phyloP scores from a whole-genome alignment of 2,113 vertebrate species.

The Mirounga angustirostris region DNA sequence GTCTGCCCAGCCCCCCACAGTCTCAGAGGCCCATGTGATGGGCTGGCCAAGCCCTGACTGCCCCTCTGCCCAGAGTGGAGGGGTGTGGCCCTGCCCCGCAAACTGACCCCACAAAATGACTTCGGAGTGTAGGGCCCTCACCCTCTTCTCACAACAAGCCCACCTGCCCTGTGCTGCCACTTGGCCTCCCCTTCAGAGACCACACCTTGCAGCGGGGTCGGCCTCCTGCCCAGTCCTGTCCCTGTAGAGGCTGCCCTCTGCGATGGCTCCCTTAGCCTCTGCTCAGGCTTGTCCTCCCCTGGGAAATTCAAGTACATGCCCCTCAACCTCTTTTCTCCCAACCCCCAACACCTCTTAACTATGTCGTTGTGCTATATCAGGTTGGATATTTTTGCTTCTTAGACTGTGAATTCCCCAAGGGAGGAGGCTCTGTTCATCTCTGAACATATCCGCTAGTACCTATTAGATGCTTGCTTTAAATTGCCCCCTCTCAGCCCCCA shows the following conservation, averaged over 20 bases:
- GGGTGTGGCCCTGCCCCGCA: accelerated
- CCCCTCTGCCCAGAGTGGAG: too few relatives aligned
- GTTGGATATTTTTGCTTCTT: not conserved
- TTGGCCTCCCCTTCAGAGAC: not conserved
- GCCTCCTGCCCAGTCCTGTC: too few relatives aligned
- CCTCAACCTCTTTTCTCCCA: not conserved
- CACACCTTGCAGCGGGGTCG: too few relatives aligned
- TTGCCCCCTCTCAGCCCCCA: not conserved
- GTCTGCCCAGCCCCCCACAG: not conserved
- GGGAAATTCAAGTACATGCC: accelerated
- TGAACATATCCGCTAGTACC: not conserved
- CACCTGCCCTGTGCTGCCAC: not conserved
- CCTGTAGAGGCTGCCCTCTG: not conserved
- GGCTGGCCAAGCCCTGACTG: not conserved
- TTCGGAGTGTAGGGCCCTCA: not conserved
- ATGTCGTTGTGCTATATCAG: not conserved
- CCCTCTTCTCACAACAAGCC: too few relatives aligned
- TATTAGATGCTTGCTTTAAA: too few relatives aligned
- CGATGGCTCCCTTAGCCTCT: not conserved
- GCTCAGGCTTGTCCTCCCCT: not conserved
- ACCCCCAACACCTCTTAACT: not conserved
- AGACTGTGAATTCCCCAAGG: not conserved
- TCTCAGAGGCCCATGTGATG: not conserved
- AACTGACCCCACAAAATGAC: not conserved
- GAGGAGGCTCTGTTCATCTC: not conserved